Evolutionary conservation across 2,113 vertebrate species (phyloP).

Genomic region (Siphamia tubifer): DNA sequence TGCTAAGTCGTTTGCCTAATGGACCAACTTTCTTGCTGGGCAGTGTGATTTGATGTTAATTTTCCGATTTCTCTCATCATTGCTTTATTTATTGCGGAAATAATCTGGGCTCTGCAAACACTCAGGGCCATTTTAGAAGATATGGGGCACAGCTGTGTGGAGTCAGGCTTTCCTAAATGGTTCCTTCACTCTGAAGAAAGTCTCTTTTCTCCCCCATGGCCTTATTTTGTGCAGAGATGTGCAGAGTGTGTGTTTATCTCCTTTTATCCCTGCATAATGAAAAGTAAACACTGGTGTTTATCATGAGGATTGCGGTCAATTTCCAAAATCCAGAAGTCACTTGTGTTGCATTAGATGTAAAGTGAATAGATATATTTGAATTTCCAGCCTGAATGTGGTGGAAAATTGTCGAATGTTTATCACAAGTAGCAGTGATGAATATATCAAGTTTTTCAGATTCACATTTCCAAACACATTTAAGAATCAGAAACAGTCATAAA

Average conservation of each 20-base stretch:
- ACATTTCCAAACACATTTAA: no score
- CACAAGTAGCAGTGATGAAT: no score
- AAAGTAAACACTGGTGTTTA: slow-evolving; percentile 38
- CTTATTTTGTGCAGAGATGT: slow-evolving; percentile 14
- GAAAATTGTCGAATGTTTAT: not conserved
- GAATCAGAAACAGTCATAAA: no score
- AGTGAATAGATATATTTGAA: not conserved
- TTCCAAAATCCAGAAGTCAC: not conserved
- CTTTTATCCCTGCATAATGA: slow-evolving; percentile 17
- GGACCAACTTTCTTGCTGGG: slow-evolving; percentile 1
- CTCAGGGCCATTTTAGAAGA: slow-evolving; percentile 52
- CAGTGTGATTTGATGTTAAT: slow-evolving; percentile 3
- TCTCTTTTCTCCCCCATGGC: not conserved
- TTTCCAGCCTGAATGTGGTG: not conserved
- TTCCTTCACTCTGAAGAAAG: slow-evolving; percentile 9
- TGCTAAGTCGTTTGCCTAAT: not conserved
- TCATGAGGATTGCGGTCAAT: slow-evolving; percentile 9
- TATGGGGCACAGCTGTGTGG: slow-evolving; percentile 68
- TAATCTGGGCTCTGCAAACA: slow-evolving; percentile 15
- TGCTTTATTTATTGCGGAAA: slow-evolving; percentile 35
- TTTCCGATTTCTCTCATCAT: slow-evolving; percentile 6
- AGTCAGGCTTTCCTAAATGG: slow-evolving; percentile 51
- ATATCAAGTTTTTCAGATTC: no score
- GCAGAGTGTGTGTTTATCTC: slow-evolving; percentile 14
- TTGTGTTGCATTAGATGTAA: not conserved